phyloP scores from a whole-genome alignment of 2,888 invertebrate genomes.

The Thumatha senex region DNA sequence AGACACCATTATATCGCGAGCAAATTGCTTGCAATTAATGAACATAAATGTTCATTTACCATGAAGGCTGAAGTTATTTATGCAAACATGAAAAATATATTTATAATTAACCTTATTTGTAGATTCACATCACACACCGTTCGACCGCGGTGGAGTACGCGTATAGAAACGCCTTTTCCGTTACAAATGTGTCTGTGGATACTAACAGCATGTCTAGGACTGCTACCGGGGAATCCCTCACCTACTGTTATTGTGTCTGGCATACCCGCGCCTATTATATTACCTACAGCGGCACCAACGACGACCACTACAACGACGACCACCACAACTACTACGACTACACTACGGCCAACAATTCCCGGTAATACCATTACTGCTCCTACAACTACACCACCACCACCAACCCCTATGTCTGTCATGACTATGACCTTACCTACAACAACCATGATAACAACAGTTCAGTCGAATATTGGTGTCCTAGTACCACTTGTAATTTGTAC shows the following conservation, averaged over 20 bases:
- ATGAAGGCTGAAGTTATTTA: slow-evolving; percentile 5
- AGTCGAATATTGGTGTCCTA: slow-evolving; percentile 49
- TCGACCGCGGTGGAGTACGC: slow-evolving; percentile 25
- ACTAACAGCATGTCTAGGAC: slow-evolving; percentile 74
- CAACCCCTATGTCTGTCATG: neutral
- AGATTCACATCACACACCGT: slow-evolving; percentile 39
- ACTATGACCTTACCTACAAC: neutral
- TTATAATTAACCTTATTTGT: slow-evolving; percentile 53
- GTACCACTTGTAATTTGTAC: slow-evolving; percentile 71
- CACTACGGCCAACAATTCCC: neutral
- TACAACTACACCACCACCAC: slow-evolving; percentile 21
- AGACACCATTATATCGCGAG: neutral
- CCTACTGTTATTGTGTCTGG: slow-evolving; percentile 66
- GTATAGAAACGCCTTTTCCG: neutral
- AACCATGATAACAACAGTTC: slow-evolving; percentile 22
- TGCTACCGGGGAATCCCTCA: slow-evolving; percentile 62
- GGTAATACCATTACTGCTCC: slow-evolving; percentile 10
- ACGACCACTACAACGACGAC: slow-evolving; percentile 32
- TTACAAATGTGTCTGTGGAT: slow-evolving; percentile 75
- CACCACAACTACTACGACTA: slow-evolving; percentile 12
- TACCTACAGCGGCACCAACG: slow-evolving; percentile 60
- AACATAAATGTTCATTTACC: slow-evolving; percentile 2
- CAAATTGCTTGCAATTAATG: slow-evolving; percentile 6
- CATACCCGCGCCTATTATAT: slow-evolving; percentile 68
- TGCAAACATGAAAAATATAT: slow-evolving; percentile 1